Evolutionary conservation across 2,888 invertebrate genomes (phyloP), one percentile per base, ranked within the genome.

Genomic region (Sinodicranocentrus sp.): DNA sequence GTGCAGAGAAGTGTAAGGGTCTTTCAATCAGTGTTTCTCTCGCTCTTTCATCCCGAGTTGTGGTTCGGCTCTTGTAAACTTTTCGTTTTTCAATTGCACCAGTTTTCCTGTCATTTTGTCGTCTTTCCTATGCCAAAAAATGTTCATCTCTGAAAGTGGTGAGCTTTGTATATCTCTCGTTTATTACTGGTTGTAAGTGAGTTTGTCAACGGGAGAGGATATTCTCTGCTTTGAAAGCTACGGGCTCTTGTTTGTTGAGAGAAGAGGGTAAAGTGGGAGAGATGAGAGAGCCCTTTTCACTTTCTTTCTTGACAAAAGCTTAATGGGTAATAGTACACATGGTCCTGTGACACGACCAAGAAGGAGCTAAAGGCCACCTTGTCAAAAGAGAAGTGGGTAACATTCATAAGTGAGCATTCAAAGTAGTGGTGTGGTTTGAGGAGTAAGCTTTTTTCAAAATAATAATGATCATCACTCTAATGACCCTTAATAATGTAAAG

Each of bases 1-100:
- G 73, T 48, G 71, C 19, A 78, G 82, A 73, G 71, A 85, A 85
- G 80, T 82, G 82, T 84, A n/a, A 63, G 63, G 28, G 63, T 28
- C 33, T 63, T 63, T 63, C 63, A 63, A 63, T 63, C 63, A 28
- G 17, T 33, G 33, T 63, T 63, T 63, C 57, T 21, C 57, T 57
- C 23, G n/a, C 59, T 63, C 63, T 28, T 15, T 61, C 17, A 26
- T 63, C 33, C 33, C 33, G 10, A 10, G 5, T 63, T 19, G 33
- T 59, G 23, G 25, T 59, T 59, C 25, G 21, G 17, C 17, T 17
- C n/a, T 57, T 19, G 6, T 57, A 15, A 3, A 57, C 57, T 2
- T 19, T n/a, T n/a, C n/a, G n/a, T n/a, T n/a, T n/a, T n/a, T n/a
- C n/a, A n/a, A n/a, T n/a, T n/a, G n/a, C n/a, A n/a, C n/a, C 6